phyloP scores from a whole-genome alignment of 1,140 invertebrate species.

The Andrena cerasifolii region DNA sequence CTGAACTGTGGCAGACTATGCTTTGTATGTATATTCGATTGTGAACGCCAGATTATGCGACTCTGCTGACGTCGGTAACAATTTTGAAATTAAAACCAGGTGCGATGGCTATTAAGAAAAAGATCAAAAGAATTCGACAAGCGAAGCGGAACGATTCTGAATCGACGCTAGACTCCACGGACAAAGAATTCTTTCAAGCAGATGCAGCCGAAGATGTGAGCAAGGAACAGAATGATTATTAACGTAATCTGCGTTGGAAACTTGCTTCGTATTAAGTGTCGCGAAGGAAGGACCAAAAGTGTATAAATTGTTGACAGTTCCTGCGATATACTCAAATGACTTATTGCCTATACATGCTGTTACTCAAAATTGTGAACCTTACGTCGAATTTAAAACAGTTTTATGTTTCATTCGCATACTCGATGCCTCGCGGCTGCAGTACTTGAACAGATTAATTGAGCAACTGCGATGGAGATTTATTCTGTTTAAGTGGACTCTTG shows the following conservation, averaged over 20 bases:
- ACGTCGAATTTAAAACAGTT: conserved; percentile 3
- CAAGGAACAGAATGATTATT: conserved; percentile 35
- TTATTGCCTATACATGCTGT: not conserved
- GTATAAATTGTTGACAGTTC: not conserved
- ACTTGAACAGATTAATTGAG: not conserved
- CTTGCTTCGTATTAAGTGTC: not conserved
- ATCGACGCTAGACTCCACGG: not conserved
- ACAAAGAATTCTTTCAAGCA: conserved; percentile 4
- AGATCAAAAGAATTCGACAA: conserved; percentile 65
- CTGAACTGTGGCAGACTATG: conserved; percentile 67
- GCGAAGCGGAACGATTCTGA: conserved; percentile 42
- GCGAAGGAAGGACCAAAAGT: not conserved
- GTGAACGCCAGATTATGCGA: not conserved
- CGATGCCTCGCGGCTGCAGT: too few relatives aligned
- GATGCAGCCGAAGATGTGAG: not conserved
- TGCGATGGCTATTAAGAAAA: conserved; percentile 70
- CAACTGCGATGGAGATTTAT: too few relatives aligned
- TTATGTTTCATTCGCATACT: not conserved
- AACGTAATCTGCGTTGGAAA: not conserved
- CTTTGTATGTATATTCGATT: conserved; percentile 58
- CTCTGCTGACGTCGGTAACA: not conserved
- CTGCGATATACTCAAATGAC: not conserved
- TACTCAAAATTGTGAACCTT: not conserved
- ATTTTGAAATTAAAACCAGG: conserved; percentile 53
- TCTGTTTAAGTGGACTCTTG: too few relatives aligned